Percentiles rank a stretch among this genome's conserved stretches.
phyloP scores from a whole-genome alignment of 2,113 vertebrate species.

The Lathamus discolor region DNA sequence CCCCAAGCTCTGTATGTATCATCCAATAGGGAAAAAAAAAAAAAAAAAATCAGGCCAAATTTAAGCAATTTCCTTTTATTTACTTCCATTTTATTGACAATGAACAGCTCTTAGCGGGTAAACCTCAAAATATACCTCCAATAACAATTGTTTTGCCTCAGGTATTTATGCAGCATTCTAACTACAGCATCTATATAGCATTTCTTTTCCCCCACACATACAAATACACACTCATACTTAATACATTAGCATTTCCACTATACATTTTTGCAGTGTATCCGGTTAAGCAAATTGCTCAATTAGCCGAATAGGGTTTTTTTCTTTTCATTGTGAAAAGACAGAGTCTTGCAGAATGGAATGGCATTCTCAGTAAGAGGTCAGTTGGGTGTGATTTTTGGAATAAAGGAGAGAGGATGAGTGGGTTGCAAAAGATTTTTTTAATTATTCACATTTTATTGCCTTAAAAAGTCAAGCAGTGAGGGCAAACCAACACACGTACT shows the following conservation, averaged over 20 bases:
- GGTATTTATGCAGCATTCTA: constrained; percentile 22
- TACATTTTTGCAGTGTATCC: constrained; percentile 46
- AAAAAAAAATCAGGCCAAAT: not conserved
- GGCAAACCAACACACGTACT: constrained; percentile 17
- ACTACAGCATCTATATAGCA: constrained; percentile 13
- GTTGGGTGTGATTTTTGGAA: constrained; percentile 56
- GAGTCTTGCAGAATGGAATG: not conserved
- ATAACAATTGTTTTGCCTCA: constrained; percentile 52
- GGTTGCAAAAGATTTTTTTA: constrained; percentile 61
- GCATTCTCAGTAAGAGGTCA: constrained; percentile 59
- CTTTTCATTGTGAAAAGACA: constrained; percentile 60
- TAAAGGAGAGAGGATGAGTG: constrained; percentile 52
- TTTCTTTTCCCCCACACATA: constrained; percentile 11
- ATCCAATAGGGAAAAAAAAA: not conserved
- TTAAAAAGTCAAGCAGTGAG: constrained; percentile 59
- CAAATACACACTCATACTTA: constrained; percentile 47
- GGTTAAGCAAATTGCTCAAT: constrained; percentile 65
- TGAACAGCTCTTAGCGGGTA: constrained; percentile 11
- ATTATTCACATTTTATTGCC: constrained; percentile 67
- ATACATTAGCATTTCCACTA: constrained; percentile 51
- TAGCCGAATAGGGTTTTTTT: constrained; percentile 43
- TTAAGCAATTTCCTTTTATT: constrained; percentile 35
- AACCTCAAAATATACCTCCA: constrained; percentile 36
- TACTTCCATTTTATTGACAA: constrained; percentile 16
- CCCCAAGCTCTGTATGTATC: not conserved